Evolutionary conservation across 2,797 vertebrate species (phyloP).

Genomic region (Lophius americanus): DNA sequence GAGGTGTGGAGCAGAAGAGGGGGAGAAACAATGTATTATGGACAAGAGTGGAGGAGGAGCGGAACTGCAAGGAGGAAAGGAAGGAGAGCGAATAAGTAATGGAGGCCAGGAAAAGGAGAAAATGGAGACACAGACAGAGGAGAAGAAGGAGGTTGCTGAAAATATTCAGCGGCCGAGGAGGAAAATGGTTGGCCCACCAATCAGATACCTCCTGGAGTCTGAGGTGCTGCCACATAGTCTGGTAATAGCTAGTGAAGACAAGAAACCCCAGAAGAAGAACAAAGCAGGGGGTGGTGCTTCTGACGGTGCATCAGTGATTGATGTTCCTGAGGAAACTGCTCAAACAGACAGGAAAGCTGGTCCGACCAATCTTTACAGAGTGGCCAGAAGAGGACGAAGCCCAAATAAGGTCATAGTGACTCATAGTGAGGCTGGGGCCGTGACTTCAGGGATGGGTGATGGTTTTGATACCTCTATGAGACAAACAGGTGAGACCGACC

Average conservation of each 20-base stretch:
- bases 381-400: background rate
- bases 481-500: background rate
- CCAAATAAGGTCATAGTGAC: background rate
- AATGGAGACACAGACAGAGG: background rate
- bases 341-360: background rate
- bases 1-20: background rate
- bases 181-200: constrained; percentile 24
- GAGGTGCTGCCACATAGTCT: background rate
- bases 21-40: background rate
- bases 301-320: background rate
- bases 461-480: background rate
- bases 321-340: background rate
- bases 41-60: background rate
- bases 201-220: constrained; percentile 29
- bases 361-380: background rate
- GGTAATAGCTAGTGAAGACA: background rate
- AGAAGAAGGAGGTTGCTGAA: background rate
- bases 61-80: background rate
- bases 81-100: background rate
- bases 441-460: constrained; percentile 1
- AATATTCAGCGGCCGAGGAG: constrained; percentile 5
- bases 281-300: background rate
- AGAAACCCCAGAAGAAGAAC: constrained; percentile 1
- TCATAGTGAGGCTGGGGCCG: constrained; percentile 3
- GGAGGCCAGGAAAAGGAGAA: too few relatives aligned